Evolutionary conservation across 1,140 invertebrate genomes (phyloP), one percentile per base, ranked within the genome.

Genomic region (Chironomus striatipennis): DNA sequence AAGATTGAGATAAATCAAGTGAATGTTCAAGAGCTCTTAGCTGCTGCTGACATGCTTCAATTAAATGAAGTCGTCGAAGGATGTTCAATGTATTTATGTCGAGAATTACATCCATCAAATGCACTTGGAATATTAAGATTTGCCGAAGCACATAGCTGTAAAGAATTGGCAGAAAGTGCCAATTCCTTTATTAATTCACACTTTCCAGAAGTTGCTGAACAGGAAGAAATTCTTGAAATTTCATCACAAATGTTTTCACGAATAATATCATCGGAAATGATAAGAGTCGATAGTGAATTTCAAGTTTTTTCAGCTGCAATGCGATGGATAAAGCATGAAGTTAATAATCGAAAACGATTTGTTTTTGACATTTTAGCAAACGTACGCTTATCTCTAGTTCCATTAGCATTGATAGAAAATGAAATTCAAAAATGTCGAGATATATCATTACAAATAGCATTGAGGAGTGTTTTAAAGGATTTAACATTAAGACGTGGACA

Each of bases 1-100:
- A 79, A 79, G 47, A 81, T 81, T 75, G 78, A 81, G 67, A 82
- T 82, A 73, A 80, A 78, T 42, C 81, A 82, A 77, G 80, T 82
- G 18, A 95, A 93, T 85, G 94, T 96, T 72, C 93, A 96, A 84
- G 94, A 97, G 77, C 82, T 97, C 74, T 87, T 97, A 76, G 88
- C 93, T 74, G 94, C 94, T 57, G 94, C 95, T 67, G 96, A 97
- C 80, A 97, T 97, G 94, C 84, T 98, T 73, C 91, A 97, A 83
- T 81, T 96, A 20, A 87, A 89, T 76, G 93, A 95, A 83, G 89
- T 97, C 43, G 92, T 97, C 34, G 86, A 89, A 76, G 91, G 92
- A 10, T 98, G 96, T 83, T 92, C 93, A 77, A 89, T 92, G 77
- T 97, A 93, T 84, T 85, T 98, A 67, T 91, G 91, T 79, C 89